phyloP scores from a whole-genome alignment of 2,888 invertebrate genomes.

The Uloborus plumipes region DNA sequence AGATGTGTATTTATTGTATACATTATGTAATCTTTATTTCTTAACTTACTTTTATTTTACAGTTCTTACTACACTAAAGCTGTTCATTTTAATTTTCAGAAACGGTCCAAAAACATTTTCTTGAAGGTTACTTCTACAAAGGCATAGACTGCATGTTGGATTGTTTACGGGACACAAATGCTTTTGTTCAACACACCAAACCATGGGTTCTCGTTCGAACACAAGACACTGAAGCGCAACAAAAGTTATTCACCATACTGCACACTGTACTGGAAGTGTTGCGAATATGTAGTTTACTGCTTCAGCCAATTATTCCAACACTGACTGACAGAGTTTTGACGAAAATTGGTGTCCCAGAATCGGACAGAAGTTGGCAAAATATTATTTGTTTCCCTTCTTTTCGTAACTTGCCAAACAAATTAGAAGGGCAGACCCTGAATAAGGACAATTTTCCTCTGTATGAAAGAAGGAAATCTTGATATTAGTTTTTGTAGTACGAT shows the following conservation, averaged over 20 bases:
- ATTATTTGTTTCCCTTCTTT: constrained; percentile 45
- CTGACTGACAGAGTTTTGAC: constrained; percentile 78
- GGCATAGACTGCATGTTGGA: constrained; percentile 84
- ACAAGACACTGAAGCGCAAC: constrained; percentile 72
- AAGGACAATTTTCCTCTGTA: constrained; percentile 22
- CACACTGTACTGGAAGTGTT: constrained; percentile 88
- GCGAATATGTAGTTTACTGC: constrained; percentile 82
- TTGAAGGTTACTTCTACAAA: constrained; percentile 84
- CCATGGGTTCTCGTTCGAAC: constrained; percentile 88
- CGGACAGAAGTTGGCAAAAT: constrained; percentile 52
- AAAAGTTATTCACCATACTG: constrained; percentile 81
- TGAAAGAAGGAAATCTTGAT: constrained; percentile 24
- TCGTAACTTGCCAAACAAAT: constrained; percentile 12
- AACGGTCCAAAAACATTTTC: constrained; percentile 79
- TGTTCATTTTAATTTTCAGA: constrained; percentile 72
- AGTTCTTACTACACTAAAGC: neutral
- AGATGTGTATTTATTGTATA: no score
- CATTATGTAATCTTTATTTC: neutral
- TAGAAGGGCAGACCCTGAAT: constrained; percentile 24
- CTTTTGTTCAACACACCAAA: constrained; percentile 86
- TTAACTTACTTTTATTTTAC: neutral
- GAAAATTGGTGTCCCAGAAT: constrained; percentile 69
- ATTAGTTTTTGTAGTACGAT: no score
- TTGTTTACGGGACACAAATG: constrained; percentile 83
- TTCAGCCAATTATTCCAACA: constrained; percentile 89